Conservation (phyloP, 2,888 invertebrate species). For the Acanthococcus lagerstroemiae region DNA sequence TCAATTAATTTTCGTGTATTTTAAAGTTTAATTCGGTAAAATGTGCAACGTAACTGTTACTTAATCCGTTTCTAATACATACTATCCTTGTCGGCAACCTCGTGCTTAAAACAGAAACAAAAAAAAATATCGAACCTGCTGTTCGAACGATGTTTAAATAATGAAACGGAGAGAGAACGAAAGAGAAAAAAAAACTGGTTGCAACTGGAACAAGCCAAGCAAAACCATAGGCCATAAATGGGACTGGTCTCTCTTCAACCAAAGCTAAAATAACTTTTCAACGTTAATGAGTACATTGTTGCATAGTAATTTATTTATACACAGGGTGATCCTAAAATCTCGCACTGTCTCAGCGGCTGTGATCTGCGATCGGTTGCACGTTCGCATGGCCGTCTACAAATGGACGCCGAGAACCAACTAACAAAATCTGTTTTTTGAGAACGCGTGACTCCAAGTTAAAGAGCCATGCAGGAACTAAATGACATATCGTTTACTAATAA, state of each 20-base stretch:
- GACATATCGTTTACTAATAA: too few species aligned
- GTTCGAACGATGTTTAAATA: neutral
- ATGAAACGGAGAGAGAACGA: neutral
- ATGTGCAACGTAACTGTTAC: slow-evolving; percentile 17
- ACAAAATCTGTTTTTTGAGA: too few species aligned
- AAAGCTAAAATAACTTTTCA: slow-evolving; percentile 17
- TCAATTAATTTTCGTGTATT: too few species aligned
- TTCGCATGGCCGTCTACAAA: too few species aligned
- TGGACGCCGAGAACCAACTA: too few species aligned
- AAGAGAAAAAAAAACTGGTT: slow-evolving; percentile 9
- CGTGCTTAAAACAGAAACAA: slow-evolving; percentile 26
- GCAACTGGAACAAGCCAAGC: slow-evolving; percentile 25
- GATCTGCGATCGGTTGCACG: too few species aligned
- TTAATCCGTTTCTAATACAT: slow-evolving; percentile 10
- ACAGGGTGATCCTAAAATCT: slow-evolving; percentile 13
- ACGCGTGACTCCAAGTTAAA: too few species aligned
- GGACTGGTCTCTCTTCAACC: slow-evolving; percentile 20
- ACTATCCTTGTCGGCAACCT: slow-evolving; percentile 25
- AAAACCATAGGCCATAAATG: slow-evolving; percentile 26
- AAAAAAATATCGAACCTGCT: slow-evolving; percentile 2
- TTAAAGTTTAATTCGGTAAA: neutral
- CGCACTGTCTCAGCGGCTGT: too few species aligned
- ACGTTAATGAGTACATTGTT: slow-evolving; percentile 19
- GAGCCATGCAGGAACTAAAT: too few species aligned
- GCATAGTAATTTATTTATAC: slow-evolving; percentile 19